Percentiles rank a stretch among this genome's conserved stretches.
Conservation (phyloP, 2,113 vertebrate species). For the Tyto alba region DNA sequence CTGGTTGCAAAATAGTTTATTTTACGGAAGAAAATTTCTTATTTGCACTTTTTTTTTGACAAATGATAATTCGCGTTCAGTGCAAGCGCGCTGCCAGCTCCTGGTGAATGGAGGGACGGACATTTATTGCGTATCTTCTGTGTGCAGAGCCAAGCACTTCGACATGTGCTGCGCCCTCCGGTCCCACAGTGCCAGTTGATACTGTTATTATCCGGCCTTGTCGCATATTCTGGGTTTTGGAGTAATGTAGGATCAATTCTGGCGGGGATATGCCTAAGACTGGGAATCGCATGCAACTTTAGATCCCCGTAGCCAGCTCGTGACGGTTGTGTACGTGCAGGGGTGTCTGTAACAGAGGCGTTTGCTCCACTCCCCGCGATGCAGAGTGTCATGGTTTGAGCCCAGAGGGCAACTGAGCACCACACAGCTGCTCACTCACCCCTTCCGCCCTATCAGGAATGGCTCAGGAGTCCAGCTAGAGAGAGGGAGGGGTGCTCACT, state of each 20-base stretch:
- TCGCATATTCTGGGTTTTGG: not conserved
- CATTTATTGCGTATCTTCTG: not conserved
- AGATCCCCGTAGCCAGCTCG: not conserved
- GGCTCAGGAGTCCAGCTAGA: no score
- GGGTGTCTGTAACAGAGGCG: accelerated
- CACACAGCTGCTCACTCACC: no score
- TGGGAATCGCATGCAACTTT: not conserved
- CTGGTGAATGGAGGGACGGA: not conserved
- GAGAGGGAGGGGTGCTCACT: no score
- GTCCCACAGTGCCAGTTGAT: not conserved
- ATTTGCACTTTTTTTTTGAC: not conserved
- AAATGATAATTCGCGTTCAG: not conserved
- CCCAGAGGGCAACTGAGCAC: no score
- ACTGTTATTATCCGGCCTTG: not conserved
- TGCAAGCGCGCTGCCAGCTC: not conserved
- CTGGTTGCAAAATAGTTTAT: not conserved
- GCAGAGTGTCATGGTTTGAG: no score
- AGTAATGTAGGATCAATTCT: not conserved
- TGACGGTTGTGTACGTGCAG: not conserved
- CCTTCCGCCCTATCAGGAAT: no score
- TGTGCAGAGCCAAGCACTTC: not conserved
- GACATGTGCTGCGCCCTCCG: accelerated
- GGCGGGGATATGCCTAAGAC: not conserved
- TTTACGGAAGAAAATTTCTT: not conserved
- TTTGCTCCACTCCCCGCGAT: not conserved